Evolutionary conservation across 2,888 invertebrate genomes (phyloP).

Genomic region (Lacanobia wlatinum): DNA sequence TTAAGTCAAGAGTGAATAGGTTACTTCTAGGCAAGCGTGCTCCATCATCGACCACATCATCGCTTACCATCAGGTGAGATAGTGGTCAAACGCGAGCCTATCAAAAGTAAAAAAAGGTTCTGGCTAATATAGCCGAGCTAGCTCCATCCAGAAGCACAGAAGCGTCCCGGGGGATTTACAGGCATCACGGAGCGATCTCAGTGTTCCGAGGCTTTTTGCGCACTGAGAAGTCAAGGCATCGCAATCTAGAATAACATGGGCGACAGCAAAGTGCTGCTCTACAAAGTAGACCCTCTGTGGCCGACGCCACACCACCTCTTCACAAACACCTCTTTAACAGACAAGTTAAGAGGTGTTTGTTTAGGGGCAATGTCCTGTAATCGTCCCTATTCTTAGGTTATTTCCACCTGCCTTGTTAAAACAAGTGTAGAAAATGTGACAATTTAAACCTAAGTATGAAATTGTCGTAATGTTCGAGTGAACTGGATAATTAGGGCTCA

Average conservation of each 20-base stretch:
- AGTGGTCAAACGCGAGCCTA: no score
- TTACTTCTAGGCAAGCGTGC: no score
- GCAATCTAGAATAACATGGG: background rate
- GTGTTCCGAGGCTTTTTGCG: background rate
- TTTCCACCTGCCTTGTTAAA: slow-evolving; percentile 1
- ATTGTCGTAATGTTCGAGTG: slow-evolving; percentile 47
- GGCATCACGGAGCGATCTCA: background rate
- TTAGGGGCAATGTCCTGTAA: background rate
- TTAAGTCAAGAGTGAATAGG: no score
- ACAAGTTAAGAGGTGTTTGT: background rate
- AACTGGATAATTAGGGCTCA: slow-evolving; percentile 58
- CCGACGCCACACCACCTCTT: no score
- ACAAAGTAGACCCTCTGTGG: background rate
- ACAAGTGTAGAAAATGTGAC: slow-evolving; percentile 31
- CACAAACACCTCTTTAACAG: no score
- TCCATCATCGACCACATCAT: no score
- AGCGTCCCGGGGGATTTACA: background rate
- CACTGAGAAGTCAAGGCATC: background rate
- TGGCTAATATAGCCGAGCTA: no score
- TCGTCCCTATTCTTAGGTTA: background rate
- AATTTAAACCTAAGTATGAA: slow-evolving; percentile 30
- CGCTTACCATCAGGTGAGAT: no score
- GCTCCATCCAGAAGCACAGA: no score
- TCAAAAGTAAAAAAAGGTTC: no score
- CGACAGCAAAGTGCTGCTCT: background rate